phyloP scores from a whole-genome alignment of 2,113 vertebrate species.

The Hassar affinis region DNA sequence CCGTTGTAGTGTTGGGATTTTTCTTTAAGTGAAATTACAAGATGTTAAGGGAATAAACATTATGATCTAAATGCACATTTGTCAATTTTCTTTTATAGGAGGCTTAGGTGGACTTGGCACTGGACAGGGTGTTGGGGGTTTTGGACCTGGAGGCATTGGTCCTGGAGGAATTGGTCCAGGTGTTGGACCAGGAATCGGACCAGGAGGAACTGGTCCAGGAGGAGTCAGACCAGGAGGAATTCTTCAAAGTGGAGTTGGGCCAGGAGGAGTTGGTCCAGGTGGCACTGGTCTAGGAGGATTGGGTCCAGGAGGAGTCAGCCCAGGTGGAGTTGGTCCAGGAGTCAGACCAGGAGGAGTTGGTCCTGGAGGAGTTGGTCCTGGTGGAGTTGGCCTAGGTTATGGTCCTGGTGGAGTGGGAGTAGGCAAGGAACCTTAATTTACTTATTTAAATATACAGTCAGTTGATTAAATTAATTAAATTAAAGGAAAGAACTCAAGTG shows the following conservation, averaged over 20 bases:
- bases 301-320: constrained; percentile 12
- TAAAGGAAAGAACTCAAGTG: not conserved
- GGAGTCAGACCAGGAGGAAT: constrained; percentile 36
- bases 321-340: constrained; percentile 15
- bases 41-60: not conserved
- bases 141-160: not conserved
- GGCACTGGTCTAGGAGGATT: not conserved
- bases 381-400: constrained; percentile 17
- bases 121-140: constrained; percentile 36
- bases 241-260: constrained; percentile 5
- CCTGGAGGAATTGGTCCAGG: constrained; percentile 21
- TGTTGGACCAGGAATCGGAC: constrained; percentile 5
- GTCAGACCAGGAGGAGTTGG: constrained; percentile 17
- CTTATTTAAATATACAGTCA: not conserved
- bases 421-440: constrained; percentile 5
- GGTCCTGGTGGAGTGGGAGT: constrained; percentile 34
- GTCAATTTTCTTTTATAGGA: not conserved
- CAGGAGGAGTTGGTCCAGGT: constrained; percentile 26
- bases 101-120: constrained; percentile 36
- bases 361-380: not conserved
- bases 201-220: constrained; percentile 28
- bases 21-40: not conserved
- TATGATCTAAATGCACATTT: not conserved
- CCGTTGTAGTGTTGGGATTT: not conserved
- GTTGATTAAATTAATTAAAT: not conserved